phyloP scores from a whole-genome alignment of 2,888 invertebrate genomes.

The Cantharis flavilabris region DNA sequence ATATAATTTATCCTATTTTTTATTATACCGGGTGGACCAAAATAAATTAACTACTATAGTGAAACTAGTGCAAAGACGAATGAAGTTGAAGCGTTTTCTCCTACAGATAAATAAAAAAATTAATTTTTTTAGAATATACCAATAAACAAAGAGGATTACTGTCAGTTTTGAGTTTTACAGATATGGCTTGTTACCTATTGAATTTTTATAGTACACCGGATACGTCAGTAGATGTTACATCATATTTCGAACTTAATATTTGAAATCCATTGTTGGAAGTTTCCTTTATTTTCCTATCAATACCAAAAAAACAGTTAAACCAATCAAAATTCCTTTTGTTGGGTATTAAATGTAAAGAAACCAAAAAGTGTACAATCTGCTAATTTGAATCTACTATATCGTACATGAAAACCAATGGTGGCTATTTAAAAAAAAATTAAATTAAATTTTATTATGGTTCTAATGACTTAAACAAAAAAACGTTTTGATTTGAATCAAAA shows the following conservation, averaged over 20 bases:
- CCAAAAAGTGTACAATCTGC: background rate
- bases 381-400: background rate
- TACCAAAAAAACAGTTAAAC: background rate
- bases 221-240: constrained; percentile 26
- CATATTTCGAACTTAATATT: constrained; percentile 15
- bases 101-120: background rate
- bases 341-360: background rate
- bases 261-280: background rate
- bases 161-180: background rate
- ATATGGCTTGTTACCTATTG: constrained; percentile 5
- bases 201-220: constrained; percentile 26
- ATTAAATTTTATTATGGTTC: background rate
- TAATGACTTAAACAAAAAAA: background rate
- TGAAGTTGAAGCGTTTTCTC: background rate
- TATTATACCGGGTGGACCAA: background rate
- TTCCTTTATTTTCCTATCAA: background rate
- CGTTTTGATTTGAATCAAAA: background rate
- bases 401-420: background rate
- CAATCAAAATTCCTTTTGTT: background rate
- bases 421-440: background rate
- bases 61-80: background rate
- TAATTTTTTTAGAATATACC: background rate
- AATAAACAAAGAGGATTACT: background rate
- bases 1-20: background rate
- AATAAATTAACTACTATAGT: too few species aligned